A percentile compares a stretch with the other conserved stretches of the same genome.
Conservation (phyloP, 2,888 invertebrate species). For the Scelioninae gen. 1 region DNA sequence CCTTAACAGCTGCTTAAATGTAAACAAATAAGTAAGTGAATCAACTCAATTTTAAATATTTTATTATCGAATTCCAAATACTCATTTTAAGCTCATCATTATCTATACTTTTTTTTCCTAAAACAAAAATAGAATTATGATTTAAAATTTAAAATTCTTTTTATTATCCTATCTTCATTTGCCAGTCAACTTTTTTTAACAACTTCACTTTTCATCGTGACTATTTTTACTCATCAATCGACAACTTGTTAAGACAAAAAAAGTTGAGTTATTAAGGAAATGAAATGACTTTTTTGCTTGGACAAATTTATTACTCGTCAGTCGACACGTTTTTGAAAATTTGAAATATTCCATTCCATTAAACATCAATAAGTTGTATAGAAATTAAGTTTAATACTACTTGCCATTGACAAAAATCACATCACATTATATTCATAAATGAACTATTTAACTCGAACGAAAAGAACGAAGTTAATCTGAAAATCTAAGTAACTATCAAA, state of each 20-base stretch:
- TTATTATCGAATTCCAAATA: too few relatives aligned
- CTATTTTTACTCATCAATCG: not conserved
- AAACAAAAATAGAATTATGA: too few relatives aligned
- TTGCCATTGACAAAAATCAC: too few relatives aligned
- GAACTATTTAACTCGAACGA: too few relatives aligned
- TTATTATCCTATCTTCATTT: not conserved
- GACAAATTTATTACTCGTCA: not conserved
- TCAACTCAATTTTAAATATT: too few relatives aligned
- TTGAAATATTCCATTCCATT: not conserved
- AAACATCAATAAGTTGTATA: not conserved
- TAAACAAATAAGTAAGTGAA: not conserved
- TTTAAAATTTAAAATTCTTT: not conserved
- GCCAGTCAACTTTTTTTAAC: not conserved
- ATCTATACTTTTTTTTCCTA: too few relatives aligned
- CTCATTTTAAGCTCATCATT: too few relatives aligned
- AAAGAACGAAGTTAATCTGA: too few relatives aligned
- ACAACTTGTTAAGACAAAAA: not conserved
- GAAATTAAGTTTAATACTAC: not conserved
- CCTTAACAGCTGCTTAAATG: not conserved
- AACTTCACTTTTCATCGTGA: not conserved
- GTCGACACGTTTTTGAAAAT: not conserved
- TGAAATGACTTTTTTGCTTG: conserved; percentile 1
- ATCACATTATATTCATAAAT: too few relatives aligned
- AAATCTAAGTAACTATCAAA: too few relatives aligned
- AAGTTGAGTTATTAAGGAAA: not conserved